Percentiles rank a stretch among this genome's conserved stretches.
phyloP scores from a whole-genome alignment of 2,113 vertebrate species.

The Castor canadensis region DNA sequence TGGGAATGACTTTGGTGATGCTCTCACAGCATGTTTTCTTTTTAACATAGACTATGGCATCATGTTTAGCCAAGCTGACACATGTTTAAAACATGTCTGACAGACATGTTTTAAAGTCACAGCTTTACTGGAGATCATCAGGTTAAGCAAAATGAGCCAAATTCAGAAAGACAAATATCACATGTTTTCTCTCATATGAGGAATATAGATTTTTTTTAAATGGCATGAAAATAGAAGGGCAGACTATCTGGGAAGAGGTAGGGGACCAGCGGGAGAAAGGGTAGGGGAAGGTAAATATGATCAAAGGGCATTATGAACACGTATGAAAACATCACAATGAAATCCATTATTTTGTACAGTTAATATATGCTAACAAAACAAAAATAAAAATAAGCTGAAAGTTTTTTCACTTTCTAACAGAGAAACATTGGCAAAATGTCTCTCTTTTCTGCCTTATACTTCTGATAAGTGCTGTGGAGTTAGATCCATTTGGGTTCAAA shows the following conservation, averaged over 20 bases:
- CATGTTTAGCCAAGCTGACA: neutral
- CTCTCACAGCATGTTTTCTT: neutral
- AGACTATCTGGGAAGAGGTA: neutral
- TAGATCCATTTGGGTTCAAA: neutral
- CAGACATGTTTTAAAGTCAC: neutral
- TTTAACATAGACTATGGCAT: neutral
- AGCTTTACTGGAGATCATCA: neutral
- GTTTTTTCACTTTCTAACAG: constrained; percentile 5
- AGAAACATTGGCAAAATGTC: neutral
- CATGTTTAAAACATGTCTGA: neutral
- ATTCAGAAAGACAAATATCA: neutral
- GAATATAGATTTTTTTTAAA: neutral
- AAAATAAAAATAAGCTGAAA: neutral
- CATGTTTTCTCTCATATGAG: neutral
- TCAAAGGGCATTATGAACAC: neutral
- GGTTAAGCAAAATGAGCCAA: neutral
- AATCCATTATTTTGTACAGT: neutral
- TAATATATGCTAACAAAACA: neutral
- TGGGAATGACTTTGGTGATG: neutral
- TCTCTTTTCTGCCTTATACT: neutral
- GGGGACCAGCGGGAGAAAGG: neutral
- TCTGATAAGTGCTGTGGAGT: neutral
- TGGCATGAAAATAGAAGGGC: neutral
- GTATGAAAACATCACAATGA: neutral
- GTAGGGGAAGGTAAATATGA: neutral